Evolutionary conservation across 2,797 vertebrate genomes (phyloP).

Genomic region (Microctenopoma steveboyesi): DNA sequence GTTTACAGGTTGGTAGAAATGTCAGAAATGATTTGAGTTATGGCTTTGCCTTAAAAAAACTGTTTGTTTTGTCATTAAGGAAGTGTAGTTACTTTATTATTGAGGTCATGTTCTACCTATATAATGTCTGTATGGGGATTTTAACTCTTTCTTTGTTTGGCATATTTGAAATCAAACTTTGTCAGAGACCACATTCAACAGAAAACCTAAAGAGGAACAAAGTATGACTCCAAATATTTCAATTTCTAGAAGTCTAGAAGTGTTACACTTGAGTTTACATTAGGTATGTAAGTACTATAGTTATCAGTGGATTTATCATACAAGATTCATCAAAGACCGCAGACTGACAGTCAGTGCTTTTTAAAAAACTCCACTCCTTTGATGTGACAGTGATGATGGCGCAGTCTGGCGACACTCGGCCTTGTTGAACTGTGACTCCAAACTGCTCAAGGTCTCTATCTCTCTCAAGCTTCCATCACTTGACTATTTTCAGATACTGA

Average conservation of each 20-base stretch:
- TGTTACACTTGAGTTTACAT: constrained; percentile 19
- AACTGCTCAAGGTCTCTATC: constrained; percentile 74
- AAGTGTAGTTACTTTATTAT: not conserved
- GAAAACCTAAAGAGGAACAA: constrained; percentile 3
- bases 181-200: constrained; percentile 2
- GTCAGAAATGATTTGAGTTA: constrained; percentile 18
- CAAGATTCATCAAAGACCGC: constrained; percentile 55
- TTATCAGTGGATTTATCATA: constrained; percentile 43
- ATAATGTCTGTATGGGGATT: constrained; percentile 12
- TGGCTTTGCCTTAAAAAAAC: constrained; percentile 3
- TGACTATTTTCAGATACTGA: constrained; percentile 84
- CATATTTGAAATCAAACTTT: constrained; percentile 14
- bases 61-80: constrained; percentile 4
- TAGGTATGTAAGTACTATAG: constrained; percentile 3
- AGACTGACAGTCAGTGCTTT: constrained; percentile 62
- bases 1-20: constrained; percentile 24
- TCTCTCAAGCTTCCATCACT: constrained; percentile 77
- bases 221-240: constrained; percentile 14
- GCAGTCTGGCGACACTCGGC: constrained; percentile 71
- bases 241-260: constrained; percentile 9
- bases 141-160: constrained; percentile 7
- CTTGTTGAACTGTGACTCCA: constrained; percentile 81
- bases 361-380: constrained; percentile 67
- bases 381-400: constrained; percentile 76
- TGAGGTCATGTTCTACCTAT: constrained; percentile 12